Evolutionary conservation across 2,888 invertebrate genomes (phyloP).

Genomic region (Platerodrilus igneus): DNA sequence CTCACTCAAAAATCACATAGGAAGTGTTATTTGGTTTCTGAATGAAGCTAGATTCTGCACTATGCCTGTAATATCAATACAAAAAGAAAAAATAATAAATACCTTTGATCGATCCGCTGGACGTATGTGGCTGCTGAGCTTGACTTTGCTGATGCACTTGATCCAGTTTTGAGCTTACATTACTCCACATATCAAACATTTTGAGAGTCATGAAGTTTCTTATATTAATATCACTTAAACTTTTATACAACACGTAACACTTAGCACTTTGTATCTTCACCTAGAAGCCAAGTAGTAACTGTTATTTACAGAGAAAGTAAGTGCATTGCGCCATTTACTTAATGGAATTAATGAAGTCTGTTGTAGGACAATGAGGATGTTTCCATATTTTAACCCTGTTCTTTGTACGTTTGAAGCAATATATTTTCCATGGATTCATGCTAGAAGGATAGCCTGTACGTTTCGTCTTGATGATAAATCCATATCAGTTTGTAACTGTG

Average conservation of each 20-base stretch:
- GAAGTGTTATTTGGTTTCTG: no score
- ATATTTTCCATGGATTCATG: constrained; percentile 47
- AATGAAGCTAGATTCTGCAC: no score
- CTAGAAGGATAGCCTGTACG: constrained; percentile 27
- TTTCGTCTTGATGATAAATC: no score
- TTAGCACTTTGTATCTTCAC: no score
- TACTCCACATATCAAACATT: constrained; percentile 83
- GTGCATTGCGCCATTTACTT: constrained; percentile 19
- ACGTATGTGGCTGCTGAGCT: constrained; percentile 69
- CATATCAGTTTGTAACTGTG: no score
- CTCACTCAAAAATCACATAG: no score
- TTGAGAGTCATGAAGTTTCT: constrained; percentile 40
- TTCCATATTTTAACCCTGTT: constrained; percentile 43
- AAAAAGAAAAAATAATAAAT: no score
- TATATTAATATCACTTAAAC: constrained; percentile 4
- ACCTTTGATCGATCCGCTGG: constrained; percentile 82
- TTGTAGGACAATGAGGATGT: constrained; percentile 30
- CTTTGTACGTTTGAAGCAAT: constrained; percentile 48
- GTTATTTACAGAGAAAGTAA: constrained; percentile 12
- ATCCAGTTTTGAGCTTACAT: constrained; percentile 71
- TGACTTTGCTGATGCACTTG: constrained; percentile 60
- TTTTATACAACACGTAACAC: no score
- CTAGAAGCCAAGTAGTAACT: no score
- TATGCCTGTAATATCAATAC: no score
- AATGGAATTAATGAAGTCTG: constrained; percentile 29